Percentiles rank a stretch among this genome's conserved stretches.
These are phyloP conservation scores for Peromyscus nudipes DNA, from an alignment of 2,797 vertebrate species.

Conservation along the genomic window DNA sequence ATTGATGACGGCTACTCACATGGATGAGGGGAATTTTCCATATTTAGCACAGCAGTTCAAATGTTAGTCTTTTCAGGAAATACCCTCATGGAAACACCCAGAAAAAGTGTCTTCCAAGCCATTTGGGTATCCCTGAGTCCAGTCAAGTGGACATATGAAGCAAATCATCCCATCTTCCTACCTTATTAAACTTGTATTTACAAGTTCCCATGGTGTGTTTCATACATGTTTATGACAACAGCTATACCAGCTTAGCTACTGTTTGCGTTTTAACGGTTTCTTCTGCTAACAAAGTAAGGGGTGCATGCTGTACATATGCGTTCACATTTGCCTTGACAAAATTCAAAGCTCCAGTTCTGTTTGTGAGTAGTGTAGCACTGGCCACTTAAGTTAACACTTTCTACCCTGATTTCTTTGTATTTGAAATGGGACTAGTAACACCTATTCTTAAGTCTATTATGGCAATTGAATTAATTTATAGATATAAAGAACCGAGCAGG, in stretches of 20 bases:
- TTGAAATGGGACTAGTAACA: slow-evolving; percentile 26
- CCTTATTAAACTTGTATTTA: background rate
- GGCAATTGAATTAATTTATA: slow-evolving; percentile 30
- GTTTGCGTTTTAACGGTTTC: background rate
- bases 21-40: background rate
- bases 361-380: background rate
- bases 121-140: background rate
- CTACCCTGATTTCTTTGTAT: background rate
- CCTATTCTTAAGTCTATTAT: background rate
- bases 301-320: background rate
- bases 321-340: background rate
- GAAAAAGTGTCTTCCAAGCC: background rate
- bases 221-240: background rate
- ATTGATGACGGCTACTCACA: too few relatives aligned
- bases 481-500: background rate
- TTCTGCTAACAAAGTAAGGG: background rate
- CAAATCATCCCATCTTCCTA: background rate
- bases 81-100: background rate
- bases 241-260: background rate
- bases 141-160: background rate
- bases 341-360: background rate
- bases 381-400: background rate
- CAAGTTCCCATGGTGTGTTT: background rate
- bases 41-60: background rate
- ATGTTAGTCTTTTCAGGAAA: background rate